Conservation (phyloP, 2,113 vertebrate genomes). For the Siphamia tubifer region DNA sequence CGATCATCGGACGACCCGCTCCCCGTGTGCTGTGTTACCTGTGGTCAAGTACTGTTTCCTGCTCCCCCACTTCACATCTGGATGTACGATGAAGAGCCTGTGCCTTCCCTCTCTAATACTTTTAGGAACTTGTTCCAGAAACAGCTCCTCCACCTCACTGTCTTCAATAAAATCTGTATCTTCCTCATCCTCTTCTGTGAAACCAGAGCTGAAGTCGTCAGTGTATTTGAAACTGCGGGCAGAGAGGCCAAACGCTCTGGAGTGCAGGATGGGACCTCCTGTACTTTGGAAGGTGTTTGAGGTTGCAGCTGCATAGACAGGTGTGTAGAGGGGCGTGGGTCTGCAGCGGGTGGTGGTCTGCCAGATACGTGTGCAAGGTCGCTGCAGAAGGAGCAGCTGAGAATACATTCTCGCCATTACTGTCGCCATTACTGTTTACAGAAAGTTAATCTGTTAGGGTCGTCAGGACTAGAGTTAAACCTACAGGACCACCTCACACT, state of each 20-base stretch:
- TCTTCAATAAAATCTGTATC: conserved; percentile 58
- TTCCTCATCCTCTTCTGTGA: not conserved
- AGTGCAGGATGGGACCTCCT: not conserved
- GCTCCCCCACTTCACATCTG: conserved; percentile 86
- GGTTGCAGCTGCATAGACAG: not conserved
- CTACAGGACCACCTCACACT: too few relatives aligned
- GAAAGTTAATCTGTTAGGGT: too few relatives aligned
- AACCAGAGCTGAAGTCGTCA: not conserved
- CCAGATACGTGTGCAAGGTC: not conserved
- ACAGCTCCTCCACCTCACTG: conserved; percentile 78
- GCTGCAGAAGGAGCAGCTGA: not conserved
- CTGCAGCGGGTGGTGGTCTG: not conserved
- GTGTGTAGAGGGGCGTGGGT: not conserved
- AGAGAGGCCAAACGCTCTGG: conserved; percentile 38
- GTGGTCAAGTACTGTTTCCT: conserved; percentile 81
- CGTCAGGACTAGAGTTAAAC: too few relatives aligned
- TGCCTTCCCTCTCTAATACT: conserved; percentile 69
- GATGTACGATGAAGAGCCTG: conserved; percentile 87
- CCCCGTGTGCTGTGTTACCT: conserved; percentile 72
- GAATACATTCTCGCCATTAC: not conserved
- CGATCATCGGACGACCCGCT: too few relatives aligned
- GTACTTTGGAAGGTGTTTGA: not conserved
- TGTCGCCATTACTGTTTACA: too few relatives aligned
- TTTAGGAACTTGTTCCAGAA: conserved; percentile 63
- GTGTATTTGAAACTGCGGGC: conserved; percentile 9